Conservation (phyloP, 2,113 vertebrate species). For the Nettapus auritus region DNA sequence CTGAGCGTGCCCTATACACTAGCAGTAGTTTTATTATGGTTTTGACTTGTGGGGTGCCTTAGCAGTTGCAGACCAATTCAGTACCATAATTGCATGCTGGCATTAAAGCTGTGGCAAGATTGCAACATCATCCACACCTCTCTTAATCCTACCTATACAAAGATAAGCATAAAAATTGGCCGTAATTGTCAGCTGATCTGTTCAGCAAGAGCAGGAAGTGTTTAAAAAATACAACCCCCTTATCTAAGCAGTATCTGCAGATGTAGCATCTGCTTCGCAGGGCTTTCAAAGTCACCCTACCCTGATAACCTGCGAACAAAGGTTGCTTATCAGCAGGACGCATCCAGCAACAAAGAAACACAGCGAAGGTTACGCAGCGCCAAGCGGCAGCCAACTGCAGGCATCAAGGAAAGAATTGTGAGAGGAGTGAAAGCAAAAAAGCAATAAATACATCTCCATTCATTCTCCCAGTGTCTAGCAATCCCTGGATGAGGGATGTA, state of each 20-base stretch:
- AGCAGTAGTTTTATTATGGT: background rate
- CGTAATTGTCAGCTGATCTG: accelerated
- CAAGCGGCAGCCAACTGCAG: background rate
- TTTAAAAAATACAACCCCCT: background rate
- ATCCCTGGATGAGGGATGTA: background rate
- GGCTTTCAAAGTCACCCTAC: background rate
- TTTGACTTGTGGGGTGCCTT: background rate
- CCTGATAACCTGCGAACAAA: background rate
- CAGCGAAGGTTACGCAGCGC: background rate
- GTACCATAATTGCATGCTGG: background rate
- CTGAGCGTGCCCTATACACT: accelerated
- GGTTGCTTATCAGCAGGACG: background rate
- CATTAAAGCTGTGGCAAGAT: background rate
- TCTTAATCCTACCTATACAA: background rate
- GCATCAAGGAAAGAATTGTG: background rate
- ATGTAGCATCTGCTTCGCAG: background rate
- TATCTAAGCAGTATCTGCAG: background rate
- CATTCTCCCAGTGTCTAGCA: background rate
- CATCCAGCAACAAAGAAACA: background rate
- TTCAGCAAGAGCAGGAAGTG: background rate
- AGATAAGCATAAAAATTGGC: background rate
- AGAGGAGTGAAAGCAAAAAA: background rate
- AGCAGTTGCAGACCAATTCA: background rate
- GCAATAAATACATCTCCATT: accelerated
- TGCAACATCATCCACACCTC: background rate